Evolutionary conservation across 2,888 invertebrate genomes (phyloP).

Genomic region (Hirtodrosophila confusa): DNA sequence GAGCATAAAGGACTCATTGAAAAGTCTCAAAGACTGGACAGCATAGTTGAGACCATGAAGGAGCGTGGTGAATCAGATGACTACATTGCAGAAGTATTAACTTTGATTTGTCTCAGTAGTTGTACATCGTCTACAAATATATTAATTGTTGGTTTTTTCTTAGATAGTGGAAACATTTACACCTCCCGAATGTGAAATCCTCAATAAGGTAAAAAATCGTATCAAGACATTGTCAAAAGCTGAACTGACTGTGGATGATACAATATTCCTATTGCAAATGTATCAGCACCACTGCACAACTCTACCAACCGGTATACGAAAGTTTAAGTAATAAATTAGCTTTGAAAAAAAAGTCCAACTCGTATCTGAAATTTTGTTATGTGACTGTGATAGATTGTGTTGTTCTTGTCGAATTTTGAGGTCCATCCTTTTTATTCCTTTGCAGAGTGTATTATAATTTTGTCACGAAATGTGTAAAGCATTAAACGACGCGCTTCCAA

Average conservation of each 20-base stretch:
- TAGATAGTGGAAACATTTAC: slow-evolving; percentile 90
- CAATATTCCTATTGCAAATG: slow-evolving; percentile 92
- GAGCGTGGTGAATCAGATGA: slow-evolving; percentile 91
- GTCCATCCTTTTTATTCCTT: no score
- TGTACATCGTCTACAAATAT: slow-evolving; percentile 68
- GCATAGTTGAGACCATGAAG: slow-evolving; percentile 91
- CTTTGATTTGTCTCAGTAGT: slow-evolving; percentile 70
- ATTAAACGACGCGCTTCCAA: no score
- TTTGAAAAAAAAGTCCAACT: neutral
- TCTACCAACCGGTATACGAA: slow-evolving; percentile 59
- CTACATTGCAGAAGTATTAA: slow-evolving; percentile 90
- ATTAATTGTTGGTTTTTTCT: slow-evolving; percentile 5
- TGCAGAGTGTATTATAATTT: no score
- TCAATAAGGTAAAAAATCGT: slow-evolving; percentile 89
- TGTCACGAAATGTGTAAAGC: no score
- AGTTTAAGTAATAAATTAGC: slow-evolving; percentile 56
- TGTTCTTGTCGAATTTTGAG: no score
- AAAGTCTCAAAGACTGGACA: slow-evolving; percentile 93
- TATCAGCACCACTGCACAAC: slow-evolving; percentile 86
- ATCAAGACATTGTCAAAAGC: slow-evolving; percentile 91
- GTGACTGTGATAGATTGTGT: no score
- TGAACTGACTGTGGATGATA: slow-evolving; percentile 92
- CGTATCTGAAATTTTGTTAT: neutral
- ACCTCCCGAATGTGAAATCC: slow-evolving; percentile 91
- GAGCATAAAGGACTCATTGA: slow-evolving; percentile 92